A percentile compares a stretch with the other conserved stretches of the same genome.
These are phyloP conservation scores for Collichthys lucidus DNA, from an alignment of 2,113 vertebrate genomes.

Conservation along the genomic window DNA sequence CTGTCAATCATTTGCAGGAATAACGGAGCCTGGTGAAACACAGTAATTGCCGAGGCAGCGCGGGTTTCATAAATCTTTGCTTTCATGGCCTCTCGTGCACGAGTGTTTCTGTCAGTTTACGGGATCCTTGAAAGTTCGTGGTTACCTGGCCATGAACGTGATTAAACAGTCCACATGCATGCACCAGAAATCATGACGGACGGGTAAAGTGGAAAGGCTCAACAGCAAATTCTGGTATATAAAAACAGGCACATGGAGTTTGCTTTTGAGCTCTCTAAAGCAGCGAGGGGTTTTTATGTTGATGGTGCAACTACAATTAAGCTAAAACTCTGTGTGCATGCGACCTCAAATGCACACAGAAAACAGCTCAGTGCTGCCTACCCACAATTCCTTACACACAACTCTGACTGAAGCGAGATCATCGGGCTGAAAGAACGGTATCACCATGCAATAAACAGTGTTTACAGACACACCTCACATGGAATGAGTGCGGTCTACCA, in stretches of 20 bases:
- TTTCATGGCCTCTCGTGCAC: slow-evolving; percentile 32
- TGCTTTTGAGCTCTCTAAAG: slow-evolving; percentile 11
- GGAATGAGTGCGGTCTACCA: not conserved
- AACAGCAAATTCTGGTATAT: not conserved
- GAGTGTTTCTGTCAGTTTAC: slow-evolving; percentile 38
- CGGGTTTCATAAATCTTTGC: slow-evolving; percentile 40
- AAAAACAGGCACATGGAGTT: slow-evolving; percentile 1
- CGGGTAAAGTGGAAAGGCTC: slow-evolving; percentile 7
- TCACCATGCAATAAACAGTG: slow-evolving; percentile 2
- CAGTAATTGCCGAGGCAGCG: slow-evolving; percentile 30
- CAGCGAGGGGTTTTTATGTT: slow-evolving; percentile 4
- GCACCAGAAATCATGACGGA: slow-evolving; percentile 28
- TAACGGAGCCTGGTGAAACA: not conserved
- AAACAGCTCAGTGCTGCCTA: not conserved
- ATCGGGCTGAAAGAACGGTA: not conserved
- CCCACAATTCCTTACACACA: slow-evolving; percentile 8
- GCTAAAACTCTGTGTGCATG: not conserved
- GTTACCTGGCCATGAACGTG: slow-evolving; percentile 19
- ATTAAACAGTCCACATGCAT: slow-evolving; percentile 21
- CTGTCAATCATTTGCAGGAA: slow-evolving; percentile 41
- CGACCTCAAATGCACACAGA: slow-evolving; percentile 9
- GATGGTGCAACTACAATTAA: not conserved
- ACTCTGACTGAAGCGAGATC: not conserved
- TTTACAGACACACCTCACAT: slow-evolving; percentile 35
- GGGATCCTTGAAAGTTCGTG: slow-evolving; percentile 14